Conservation (phyloP, 2,113 vertebrate species). For the Callospermophilus lateralis region DNA sequence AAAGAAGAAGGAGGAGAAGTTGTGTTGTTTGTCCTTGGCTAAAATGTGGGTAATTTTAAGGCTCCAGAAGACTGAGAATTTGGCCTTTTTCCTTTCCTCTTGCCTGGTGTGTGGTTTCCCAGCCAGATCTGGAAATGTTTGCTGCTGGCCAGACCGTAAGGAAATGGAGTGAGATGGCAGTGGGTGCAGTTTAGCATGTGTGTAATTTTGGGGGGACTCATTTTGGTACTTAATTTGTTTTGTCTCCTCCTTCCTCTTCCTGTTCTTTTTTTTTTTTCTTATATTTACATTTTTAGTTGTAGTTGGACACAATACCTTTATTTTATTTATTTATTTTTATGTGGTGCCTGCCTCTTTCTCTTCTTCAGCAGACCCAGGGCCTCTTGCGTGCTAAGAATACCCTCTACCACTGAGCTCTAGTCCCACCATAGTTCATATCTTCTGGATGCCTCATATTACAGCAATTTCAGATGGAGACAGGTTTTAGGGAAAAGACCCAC, state of each 20-base stretch:
- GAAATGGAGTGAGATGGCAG: not conserved
- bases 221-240: not conserved
- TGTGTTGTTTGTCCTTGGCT: not conserved
- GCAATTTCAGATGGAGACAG: slow-evolving; percentile 20
- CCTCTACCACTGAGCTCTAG: fast-evolving
- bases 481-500: not conserved
- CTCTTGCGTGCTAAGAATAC: not conserved
- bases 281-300: too few relatives aligned
- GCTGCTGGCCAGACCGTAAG: not conserved
- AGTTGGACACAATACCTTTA: too few relatives aligned
- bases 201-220: not conserved
- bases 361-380: not conserved
- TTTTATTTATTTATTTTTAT: too few relatives aligned
- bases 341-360: not conserved
- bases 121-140: not conserved
- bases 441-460: not conserved
- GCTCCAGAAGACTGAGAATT: not conserved
- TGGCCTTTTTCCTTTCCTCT: not conserved
- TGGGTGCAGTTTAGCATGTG: not conserved
- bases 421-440: not conserved
- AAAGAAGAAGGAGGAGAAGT: not conserved
- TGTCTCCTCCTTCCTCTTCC: too few relatives aligned
- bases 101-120: not conserved
- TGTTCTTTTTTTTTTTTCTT: not conserved
- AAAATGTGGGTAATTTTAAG: not conserved